phyloP scores from a whole-genome alignment of 2,888 invertebrate genomes.

The Macrophya annulata region DNA sequence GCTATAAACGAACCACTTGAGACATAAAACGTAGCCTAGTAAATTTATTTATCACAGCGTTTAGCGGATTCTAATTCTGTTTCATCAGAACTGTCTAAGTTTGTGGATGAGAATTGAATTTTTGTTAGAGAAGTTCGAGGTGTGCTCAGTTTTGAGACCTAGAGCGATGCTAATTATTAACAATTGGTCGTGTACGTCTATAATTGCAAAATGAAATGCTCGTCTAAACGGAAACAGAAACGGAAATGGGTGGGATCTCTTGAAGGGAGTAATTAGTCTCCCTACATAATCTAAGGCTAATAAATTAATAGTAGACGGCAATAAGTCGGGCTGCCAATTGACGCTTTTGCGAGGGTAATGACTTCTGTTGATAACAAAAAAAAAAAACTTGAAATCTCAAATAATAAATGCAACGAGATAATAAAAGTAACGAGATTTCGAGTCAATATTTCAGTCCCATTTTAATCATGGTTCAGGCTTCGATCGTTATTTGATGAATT shows the following conservation, averaged over 20 bases:
- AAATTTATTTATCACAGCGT: background rate
- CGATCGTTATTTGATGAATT: background rate
- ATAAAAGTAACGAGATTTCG: background rate
- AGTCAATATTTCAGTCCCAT: background rate
- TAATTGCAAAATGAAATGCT: background rate
- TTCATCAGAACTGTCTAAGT: background rate
- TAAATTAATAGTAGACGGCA: background rate
- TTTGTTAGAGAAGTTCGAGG: background rate
- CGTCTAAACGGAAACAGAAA: background rate
- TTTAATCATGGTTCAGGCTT: background rate
- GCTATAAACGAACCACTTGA: background rate
- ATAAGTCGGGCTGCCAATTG: background rate
- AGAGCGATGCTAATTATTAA: background rate
- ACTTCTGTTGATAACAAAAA: background rate
- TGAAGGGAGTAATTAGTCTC: constrained; percentile 7
- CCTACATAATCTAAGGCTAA: background rate
- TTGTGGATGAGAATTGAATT: background rate
- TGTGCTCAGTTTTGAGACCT: background rate
- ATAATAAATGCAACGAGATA: too few relatives aligned
- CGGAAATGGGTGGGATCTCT: background rate
- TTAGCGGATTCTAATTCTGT: background rate
- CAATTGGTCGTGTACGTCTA: background rate
- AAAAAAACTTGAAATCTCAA: background rate
- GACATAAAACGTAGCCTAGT: background rate
- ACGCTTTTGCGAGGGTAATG: background rate